These are phyloP conservation scores for Hyperoplus immaculatus DNA, from an alignment of 2,797 vertebrate genomes.

Conservation along the genomic window DNA sequence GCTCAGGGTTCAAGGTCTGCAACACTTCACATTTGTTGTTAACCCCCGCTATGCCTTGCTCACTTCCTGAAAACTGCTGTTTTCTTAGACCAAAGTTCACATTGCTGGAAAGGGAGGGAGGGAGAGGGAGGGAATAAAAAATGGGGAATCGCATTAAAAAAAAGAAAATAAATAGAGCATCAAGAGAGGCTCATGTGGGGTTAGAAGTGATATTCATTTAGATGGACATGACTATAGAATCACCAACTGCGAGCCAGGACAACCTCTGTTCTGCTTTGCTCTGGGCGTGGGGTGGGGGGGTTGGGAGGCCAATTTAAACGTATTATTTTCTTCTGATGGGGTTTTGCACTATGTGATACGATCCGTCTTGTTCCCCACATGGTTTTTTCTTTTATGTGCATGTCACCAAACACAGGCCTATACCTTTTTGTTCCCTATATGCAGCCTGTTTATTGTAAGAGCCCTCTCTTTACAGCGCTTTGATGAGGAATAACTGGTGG, in stretches of 20 bases:
- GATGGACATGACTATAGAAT: constrained; percentile 18
- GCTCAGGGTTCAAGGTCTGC: constrained; percentile 53
- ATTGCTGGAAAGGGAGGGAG: constrained; percentile 81
- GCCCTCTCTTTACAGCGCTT: constrained; percentile 51
- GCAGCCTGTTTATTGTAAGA: constrained; percentile 80
- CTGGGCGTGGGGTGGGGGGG: constrained; percentile 11
- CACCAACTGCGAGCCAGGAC: constrained; percentile 39
- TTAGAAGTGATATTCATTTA: constrained; percentile 17
- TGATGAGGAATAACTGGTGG: constrained; percentile 47
- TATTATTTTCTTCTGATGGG: constrained; percentile 81
- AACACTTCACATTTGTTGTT: constrained; percentile 54
- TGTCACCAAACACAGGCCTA: constrained; percentile 81
- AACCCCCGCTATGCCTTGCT: constrained; percentile 60
- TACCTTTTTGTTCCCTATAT: constrained; percentile 85
- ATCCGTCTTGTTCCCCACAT: constrained; percentile 86
- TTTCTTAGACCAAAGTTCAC: constrained; percentile 91
- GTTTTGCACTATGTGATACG: constrained; percentile 93
- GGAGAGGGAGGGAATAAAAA: constrained; percentile 12
- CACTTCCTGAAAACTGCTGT: constrained; percentile 78
- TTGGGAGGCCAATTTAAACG: constrained; percentile 58
- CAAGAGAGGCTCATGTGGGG: constrained; percentile 21
- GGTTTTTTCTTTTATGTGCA: constrained; percentile 86
- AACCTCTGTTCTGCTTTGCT: constrained; percentile 32
- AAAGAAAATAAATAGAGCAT: constrained; percentile 6
- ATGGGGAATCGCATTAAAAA: constrained; percentile 20